A percentile compares a stretch with the other conserved stretches of the same genome.
phyloP scores from a whole-genome alignment of 2,113 vertebrate genomes.

The Python bivittatus region DNA sequence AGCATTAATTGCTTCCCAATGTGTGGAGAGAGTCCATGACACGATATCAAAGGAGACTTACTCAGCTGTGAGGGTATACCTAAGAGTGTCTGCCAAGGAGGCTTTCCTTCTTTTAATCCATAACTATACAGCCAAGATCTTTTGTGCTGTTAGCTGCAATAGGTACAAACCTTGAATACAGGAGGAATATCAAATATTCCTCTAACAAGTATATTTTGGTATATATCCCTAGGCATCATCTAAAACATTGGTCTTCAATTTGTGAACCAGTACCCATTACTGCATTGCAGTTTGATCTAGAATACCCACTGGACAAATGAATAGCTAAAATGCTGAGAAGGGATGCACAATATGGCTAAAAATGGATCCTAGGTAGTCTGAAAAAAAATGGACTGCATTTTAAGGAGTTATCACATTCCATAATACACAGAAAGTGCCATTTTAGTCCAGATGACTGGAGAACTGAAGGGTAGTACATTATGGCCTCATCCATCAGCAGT shows the following conservation, averaged over 20 bases:
- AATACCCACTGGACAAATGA: not conserved
- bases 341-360: not conserved
- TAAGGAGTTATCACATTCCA: not conserved
- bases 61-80: not conserved
- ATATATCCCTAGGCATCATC: not conserved
- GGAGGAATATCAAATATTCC: not conserved
- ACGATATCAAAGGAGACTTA: conserved; percentile 19
- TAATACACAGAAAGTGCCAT: not conserved
- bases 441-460: not conserved
- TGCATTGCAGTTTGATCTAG: too few relatives aligned
- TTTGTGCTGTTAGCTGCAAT: not conserved
- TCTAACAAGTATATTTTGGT: not conserved
- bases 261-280: not conserved
- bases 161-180: not conserved
- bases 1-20: not conserved
- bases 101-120: not conserved
- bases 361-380: not conserved
- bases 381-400: not conserved
- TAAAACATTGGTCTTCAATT: not conserved
- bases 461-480: not conserved
- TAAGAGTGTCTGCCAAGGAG: not conserved
- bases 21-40: not conserved
- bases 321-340: not conserved
- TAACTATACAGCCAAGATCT: not conserved
- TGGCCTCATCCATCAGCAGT: not conserved